These are phyloP conservation scores for Parotocinclus haroldoi DNA, from an alignment of 2,797 vertebrate species.

Conservation along the genomic window DNA sequence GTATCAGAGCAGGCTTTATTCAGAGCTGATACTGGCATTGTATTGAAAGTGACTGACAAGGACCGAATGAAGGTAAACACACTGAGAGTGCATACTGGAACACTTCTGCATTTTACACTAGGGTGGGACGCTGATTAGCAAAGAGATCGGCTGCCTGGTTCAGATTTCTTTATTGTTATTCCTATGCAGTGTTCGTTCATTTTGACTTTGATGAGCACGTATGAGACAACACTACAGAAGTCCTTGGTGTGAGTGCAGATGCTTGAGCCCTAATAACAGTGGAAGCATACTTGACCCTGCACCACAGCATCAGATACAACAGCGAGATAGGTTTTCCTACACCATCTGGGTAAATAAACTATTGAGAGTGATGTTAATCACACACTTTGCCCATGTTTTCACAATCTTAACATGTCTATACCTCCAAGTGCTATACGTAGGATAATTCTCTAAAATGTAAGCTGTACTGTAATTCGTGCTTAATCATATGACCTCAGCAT, in stretches of 20 bases:
- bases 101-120: too few species aligned
- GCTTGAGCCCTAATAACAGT: conserved; percentile 18
- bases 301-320: conserved; percentile 15
- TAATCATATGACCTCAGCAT: conserved; percentile 6
- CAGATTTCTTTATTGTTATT: conserved; percentile 42
- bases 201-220: conserved; percentile 37
- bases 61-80: not conserved
- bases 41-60: too few species aligned
- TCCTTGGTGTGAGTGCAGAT: conserved; percentile 27
- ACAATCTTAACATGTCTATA: conserved; percentile 6
- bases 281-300: conserved; percentile 25
- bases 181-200: conserved; percentile 35
- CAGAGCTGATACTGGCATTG: too few species aligned
- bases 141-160: too few species aligned
- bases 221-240: conserved; percentile 40
- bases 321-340: not conserved
- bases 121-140: too few species aligned
- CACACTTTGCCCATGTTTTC: not conserved
- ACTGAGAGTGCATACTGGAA: not conserved
- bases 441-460: not conserved
- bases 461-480: conserved; percentile 1
- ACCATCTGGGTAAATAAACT: conserved; percentile 18
- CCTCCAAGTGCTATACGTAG: not conserved
- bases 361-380: not conserved
- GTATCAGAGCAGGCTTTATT: not conserved